phyloP scores from a whole-genome alignment of 2,113 vertebrate species.

The Excalfactoria chinensis region DNA sequence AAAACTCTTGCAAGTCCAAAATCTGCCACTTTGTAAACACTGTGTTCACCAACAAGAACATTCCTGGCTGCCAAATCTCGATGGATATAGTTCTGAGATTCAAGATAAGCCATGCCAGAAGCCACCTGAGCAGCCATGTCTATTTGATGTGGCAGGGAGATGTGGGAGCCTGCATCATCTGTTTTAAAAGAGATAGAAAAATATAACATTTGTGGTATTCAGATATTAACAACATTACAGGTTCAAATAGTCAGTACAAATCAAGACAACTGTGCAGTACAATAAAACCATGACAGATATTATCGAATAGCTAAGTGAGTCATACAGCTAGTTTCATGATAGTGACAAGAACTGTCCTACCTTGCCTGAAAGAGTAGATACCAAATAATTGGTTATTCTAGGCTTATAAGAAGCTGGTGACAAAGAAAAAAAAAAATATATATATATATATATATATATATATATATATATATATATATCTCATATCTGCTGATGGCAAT shows the following conservation, averaged over 20 bases:
- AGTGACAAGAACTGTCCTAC: background rate
- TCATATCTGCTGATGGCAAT: background rate
- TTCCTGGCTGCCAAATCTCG: slow-evolving; percentile 96
- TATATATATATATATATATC: too few relatives aligned
- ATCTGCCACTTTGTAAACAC: slow-evolving; percentile 95
- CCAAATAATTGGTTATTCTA: background rate
- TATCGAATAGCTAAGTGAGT: background rate
- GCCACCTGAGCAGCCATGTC: slow-evolving; percentile 95
- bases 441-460: too few relatives aligned
- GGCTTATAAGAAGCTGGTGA: background rate
- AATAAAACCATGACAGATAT: background rate
- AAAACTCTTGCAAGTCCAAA: slow-evolving; percentile 96
- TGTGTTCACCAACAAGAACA: slow-evolving; percentile 94
- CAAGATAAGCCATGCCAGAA: slow-evolving; percentile 94
- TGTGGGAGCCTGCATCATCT: slow-evolving; percentile 79
- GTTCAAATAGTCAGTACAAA: background rate
- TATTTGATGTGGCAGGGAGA: slow-evolving; percentile 81
- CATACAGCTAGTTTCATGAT: background rate
- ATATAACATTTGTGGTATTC: background rate
- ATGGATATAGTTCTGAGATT: slow-evolving; percentile 95
- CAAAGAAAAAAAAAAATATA: background rate
- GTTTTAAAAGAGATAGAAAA: slow-evolving; percentile 3
- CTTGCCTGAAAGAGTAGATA: background rate
- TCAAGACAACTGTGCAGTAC: background rate
- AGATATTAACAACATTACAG: background rate